phyloP scores from a whole-genome alignment of 1,140 invertebrate genomes.

The Liolophura sinensis region DNA sequence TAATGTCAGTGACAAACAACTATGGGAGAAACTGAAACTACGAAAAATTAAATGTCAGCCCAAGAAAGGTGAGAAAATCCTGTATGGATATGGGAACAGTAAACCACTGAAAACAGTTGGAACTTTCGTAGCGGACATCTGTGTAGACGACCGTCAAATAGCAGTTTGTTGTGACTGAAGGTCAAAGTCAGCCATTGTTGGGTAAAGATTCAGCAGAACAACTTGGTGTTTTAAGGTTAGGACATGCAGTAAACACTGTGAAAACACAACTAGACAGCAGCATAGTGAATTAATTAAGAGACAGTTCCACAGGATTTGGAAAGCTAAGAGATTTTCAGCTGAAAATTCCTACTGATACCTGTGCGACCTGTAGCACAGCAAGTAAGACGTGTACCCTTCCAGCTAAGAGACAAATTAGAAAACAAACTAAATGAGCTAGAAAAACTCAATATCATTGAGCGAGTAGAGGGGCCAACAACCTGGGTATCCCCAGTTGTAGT shows the following conservation, averaged over 20 bases:
- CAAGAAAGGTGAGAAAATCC: constrained; percentile 4
- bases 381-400: constrained; percentile 5
- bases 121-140: constrained; percentile 14
- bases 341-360: constrained; percentile 3
- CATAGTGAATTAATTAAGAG: too few species aligned
- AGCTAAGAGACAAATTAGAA: constrained; percentile 10
- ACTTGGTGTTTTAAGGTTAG: neutral
- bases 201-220: neutral
- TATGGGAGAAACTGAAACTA: constrained; percentile 12
- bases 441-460: constrained; percentile 15
- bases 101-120: constrained; percentile 15
- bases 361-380: constrained; percentile 11
- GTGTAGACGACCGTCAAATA: neutral
- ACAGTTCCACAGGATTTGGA: constrained; percentile 1
- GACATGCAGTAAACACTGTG: neutral
- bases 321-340: constrained; percentile 11
- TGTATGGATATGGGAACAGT: constrained; percentile 17
- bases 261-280: neutral
- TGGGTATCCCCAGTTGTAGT: too few species aligned
- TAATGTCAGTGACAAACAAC: constrained; percentile 13
- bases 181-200: constrained; percentile 7
- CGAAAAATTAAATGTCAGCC: neutral
- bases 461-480: constrained; percentile 4
- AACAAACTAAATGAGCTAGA: constrained; percentile 13
- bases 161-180: constrained; percentile 14